These are phyloP conservation scores for Actinernus sp. DNA, from an alignment of 92 coral and sea anemone genomes.

Conservation along the genomic window DNA sequence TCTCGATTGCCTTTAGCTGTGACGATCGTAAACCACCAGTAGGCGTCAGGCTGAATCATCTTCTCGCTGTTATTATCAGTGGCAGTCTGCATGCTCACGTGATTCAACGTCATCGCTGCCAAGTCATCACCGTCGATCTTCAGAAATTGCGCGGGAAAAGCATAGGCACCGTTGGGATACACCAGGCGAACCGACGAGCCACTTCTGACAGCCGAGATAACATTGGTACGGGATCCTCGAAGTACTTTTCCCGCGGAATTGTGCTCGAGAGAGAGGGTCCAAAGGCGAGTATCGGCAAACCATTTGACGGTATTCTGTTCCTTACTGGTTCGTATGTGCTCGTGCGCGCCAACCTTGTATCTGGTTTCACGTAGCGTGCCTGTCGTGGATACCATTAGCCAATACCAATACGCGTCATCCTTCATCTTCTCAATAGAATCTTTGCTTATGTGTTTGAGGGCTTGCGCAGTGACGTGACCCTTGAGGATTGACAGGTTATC, in stretches of 20 bases:
- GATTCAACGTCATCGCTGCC: conserved; percentile 70
- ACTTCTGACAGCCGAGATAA: conserved; percentile 63
- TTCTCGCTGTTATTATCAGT: conserved; percentile 43
- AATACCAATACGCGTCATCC: conserved; percentile 79
- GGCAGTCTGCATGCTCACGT: conserved; percentile 69
- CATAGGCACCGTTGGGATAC: conserved; percentile 52
- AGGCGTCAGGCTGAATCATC: conserved; percentile 70
- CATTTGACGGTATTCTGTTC: conserved; percentile 44
- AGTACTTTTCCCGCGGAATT: conserved; percentile 33
- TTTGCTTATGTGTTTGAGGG: conserved; percentile 73
- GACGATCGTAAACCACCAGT: conserved; percentile 92
- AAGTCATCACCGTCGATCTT: conserved; percentile 53
- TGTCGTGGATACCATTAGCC: conserved; percentile 88
- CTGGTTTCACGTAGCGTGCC: conserved; percentile 67
- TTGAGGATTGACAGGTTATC: conserved; percentile 77
- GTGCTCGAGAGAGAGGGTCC: conserved; percentile 53
- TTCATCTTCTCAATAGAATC: conserved; percentile 49
- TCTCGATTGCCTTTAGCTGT: conserved; percentile 75
- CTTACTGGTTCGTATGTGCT: conserved; percentile 27
- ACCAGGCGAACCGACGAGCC: conserved; percentile 89
- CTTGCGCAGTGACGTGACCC: conserved; percentile 91
- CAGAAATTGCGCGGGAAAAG: conserved; percentile 75
- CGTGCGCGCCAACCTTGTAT: conserved; percentile 69
- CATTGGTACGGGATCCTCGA: conserved; percentile 40
- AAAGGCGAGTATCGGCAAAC: conserved; percentile 80